phyloP scores from a whole-genome alignment of 2,888 invertebrate genomes.

The Macropis europaea region DNA sequence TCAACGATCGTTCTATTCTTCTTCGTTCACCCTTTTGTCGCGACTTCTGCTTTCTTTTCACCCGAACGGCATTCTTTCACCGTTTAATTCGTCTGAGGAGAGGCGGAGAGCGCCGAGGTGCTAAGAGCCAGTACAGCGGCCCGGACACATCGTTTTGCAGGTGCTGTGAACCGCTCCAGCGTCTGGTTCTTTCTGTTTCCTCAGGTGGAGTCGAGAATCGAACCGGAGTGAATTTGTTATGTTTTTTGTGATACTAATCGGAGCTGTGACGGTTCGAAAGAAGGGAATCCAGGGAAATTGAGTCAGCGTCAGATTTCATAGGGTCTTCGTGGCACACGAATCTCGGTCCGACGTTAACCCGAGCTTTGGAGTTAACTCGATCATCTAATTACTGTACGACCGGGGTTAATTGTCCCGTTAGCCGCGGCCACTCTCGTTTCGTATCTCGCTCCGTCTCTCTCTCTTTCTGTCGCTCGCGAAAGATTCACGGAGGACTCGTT shows the following conservation, averaged over 20 bases:
- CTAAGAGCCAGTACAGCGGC: too few species aligned
- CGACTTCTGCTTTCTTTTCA: too few species aligned
- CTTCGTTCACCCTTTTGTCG: neutral
- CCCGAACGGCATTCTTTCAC: too few species aligned
- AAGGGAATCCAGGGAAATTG: conserved; percentile 13
- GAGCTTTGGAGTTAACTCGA: conserved; percentile 75
- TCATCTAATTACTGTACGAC: conserved; percentile 74
- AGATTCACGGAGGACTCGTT: neutral
- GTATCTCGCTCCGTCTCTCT: neutral
- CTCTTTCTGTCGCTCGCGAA: neutral
- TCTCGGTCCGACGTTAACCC: conserved; percentile 67
- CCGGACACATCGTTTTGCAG: too few species aligned
- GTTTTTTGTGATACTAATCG: too few species aligned
- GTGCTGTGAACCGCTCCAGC: too few species aligned
- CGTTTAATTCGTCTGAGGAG: too few species aligned
- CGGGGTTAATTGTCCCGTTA: conserved; percentile 77
- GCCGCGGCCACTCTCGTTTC: conserved; percentile 49
- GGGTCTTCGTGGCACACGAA: conserved; percentile 37
- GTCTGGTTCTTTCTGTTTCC: too few species aligned
- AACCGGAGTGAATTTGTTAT: too few species aligned
- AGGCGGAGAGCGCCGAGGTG: too few species aligned
- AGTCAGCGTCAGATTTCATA: conserved; percentile 9
- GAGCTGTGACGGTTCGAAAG: neutral
- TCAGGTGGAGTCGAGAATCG: too few species aligned
- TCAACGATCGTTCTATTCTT: conserved; percentile 7